A percentile compares a stretch with the other conserved stretches of the same genome.
Evolutionary conservation across 2,113 vertebrate species (phyloP).

Genomic region (Rhinichthys klamathensis): DNA sequence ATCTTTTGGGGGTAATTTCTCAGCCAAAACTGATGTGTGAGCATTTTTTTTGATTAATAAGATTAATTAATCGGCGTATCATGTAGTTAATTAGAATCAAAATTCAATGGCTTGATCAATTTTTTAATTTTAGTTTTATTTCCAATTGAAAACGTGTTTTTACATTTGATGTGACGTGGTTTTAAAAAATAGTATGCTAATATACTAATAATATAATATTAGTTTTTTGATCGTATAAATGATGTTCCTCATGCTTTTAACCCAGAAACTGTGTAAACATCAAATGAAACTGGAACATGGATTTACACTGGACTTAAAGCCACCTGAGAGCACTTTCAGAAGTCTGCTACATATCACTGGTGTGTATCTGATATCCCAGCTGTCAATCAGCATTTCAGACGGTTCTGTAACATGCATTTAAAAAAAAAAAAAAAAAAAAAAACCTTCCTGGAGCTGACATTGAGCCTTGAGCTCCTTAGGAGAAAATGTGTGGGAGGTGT

Average conservation of each 20-base stretch:
- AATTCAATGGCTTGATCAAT: no score
- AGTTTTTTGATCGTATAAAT: neutral
- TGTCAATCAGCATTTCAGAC: neutral
- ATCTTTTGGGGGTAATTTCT: no score
- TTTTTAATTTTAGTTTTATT: neutral
- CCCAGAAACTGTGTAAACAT: neutral
- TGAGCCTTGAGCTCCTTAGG: constrained; percentile 29
- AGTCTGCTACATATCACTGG: neutral
- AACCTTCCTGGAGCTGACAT: constrained; percentile 4
- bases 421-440: neutral
- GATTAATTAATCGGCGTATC: no score
- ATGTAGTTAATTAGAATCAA: no score
- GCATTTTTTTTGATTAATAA: no score
- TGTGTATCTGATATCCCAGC: neutral
- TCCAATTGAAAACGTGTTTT: neutral
- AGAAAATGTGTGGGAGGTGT: constrained; percentile 33
- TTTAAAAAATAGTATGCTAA: neutral
- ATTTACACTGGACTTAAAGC: neutral
- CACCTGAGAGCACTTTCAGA: neutral
- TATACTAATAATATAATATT: neutral
- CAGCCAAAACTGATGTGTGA: no score
- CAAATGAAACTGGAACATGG: neutral
- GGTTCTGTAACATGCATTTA: neutral
- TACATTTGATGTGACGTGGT: neutral
- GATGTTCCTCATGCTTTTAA: neutral